Conservation (phyloP, 2,797 vertebrate species). For the Taenioides sp. region DNA sequence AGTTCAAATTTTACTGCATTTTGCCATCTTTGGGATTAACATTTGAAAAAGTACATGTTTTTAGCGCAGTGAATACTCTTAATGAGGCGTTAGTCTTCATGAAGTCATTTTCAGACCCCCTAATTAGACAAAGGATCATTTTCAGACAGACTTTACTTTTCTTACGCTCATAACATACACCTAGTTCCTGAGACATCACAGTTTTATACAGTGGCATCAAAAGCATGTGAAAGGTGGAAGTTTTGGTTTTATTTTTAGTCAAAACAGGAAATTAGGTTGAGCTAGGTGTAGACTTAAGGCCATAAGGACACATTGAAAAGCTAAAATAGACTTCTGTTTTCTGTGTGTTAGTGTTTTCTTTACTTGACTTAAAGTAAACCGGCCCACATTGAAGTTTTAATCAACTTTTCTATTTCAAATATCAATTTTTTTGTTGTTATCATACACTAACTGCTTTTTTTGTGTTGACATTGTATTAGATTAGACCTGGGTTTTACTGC, state of each 20-base stretch:
- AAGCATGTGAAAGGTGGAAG: constrained; percentile 23
- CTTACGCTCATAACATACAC: not conserved
- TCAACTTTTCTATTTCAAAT: not conserved
- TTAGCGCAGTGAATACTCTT: too few relatives aligned
- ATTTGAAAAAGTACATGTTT: not conserved
- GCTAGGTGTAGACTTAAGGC: constrained; percentile 38
- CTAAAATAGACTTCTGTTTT: constrained; percentile 24
- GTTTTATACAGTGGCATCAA: constrained; percentile 25
- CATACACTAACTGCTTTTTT: not conserved
- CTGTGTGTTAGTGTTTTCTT: constrained; percentile 43
- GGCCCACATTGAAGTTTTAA: not conserved
- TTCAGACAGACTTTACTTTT: not conserved
- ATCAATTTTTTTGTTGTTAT: not conserved
- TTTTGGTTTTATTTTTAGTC: constrained; percentile 26
- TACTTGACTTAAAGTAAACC: constrained; percentile 31
- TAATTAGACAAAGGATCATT: not conserved
- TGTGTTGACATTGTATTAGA: not conserved
- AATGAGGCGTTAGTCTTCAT: not conserved
- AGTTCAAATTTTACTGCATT: not conserved
- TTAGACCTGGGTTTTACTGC: constrained; percentile 14
- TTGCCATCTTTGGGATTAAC: not conserved
- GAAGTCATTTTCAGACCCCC: not conserved
- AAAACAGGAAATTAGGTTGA: constrained; percentile 60
- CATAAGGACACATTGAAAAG: constrained; percentile 39
- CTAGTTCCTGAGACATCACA: constrained; percentile 19